Base-by-base conservation (phyloP, 2,113 vertebrate species). In the Lampris incognitus region DNA sequence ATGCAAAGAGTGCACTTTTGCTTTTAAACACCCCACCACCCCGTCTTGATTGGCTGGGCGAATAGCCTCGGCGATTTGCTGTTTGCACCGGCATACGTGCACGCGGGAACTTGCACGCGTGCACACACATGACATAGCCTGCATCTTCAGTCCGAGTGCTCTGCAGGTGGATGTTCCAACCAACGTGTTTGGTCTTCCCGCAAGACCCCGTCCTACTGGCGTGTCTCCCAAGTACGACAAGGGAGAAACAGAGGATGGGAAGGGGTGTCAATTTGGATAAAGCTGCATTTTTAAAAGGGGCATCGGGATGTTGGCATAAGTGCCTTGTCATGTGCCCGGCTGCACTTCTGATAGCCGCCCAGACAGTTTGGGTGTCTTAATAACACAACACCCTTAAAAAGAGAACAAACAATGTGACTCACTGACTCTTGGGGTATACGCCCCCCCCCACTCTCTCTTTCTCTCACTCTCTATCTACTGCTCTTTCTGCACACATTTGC, bases 351-450 rank as follows among this genome's bases (percentile, higher is more conserved):
- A 67, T 88, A 58, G 63, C 86, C 79, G 70, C 71, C 58, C 75
- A 82, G 84, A 87, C 85, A 85, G 49, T 81, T 83, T 75, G 62
- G 55, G 67, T 46, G 68, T 88, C 85, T 91, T 79, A 84, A 91
- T 88, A 82, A 89, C 89, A 89, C 84, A 81, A 74, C 84, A 90
- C 37, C 78, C 80, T 48, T 82, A 81, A 83, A 24, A 74, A 67
- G 74, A 0, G 59, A 76, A 48, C 76, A 74, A 69, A 36, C 85
- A 62, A 39, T 9, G 83, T 79, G 70, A 74, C 83, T 59, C 76
- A 9, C 38, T 24, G 44, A 1, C 36, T 10, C 56, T 58, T 39
- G 36, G 57, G 38, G 37, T 10, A 40, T 10, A 11, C 36, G 63
- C 42, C 61, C 13, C 9, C 24, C 69, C 39, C n/a, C 10, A 36